These are phyloP conservation scores for Odontesthes bonariensis DNA, from an alignment of 2,113 vertebrate species.

Conservation along the genomic window DNA sequence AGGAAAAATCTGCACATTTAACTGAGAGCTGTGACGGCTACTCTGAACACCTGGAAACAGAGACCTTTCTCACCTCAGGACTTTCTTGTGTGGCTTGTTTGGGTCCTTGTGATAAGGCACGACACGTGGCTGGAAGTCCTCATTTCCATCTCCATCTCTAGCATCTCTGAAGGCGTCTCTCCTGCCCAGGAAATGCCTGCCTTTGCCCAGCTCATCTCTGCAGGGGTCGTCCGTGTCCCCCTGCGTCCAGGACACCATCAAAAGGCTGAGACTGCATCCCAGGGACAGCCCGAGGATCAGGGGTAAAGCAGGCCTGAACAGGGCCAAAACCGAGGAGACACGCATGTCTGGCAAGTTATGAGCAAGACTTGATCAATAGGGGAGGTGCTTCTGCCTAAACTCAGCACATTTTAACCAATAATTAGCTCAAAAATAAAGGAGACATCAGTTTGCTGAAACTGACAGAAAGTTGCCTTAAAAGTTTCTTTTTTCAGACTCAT, in stretches of 20 bases:
- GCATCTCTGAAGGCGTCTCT: slow-evolving; percentile 54
- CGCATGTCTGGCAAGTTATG: slow-evolving; percentile 81
- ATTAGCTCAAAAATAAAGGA: not conserved
- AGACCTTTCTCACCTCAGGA: slow-evolving; percentile 87
- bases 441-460: not conserved
- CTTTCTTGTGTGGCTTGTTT: slow-evolving; percentile 92
- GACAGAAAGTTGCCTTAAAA: not conserved
- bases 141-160: slow-evolving; percentile 61
- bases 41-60: not conserved
- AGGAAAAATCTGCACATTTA: no score
- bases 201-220: slow-evolving; percentile 71
- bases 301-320: slow-evolving; percentile 91
- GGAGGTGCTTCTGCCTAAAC: not conserved
- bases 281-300: slow-evolving; percentile 94
- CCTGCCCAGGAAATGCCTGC: slow-evolving; percentile 66
- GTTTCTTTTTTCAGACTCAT: not conserved
- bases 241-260: slow-evolving; percentile 94
- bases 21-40: no score
- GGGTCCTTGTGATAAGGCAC: slow-evolving; percentile 93
- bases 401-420: slow-evolving; percentile 1
- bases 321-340: slow-evolving; percentile 84
- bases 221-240: slow-evolving; percentile 85
- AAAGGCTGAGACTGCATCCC: slow-evolving; percentile 93
- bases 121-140: slow-evolving; percentile 87
- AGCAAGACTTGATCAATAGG: no score